Conservation (phyloP, 2,113 vertebrate species). For the Ardeotis arabs region DNA sequence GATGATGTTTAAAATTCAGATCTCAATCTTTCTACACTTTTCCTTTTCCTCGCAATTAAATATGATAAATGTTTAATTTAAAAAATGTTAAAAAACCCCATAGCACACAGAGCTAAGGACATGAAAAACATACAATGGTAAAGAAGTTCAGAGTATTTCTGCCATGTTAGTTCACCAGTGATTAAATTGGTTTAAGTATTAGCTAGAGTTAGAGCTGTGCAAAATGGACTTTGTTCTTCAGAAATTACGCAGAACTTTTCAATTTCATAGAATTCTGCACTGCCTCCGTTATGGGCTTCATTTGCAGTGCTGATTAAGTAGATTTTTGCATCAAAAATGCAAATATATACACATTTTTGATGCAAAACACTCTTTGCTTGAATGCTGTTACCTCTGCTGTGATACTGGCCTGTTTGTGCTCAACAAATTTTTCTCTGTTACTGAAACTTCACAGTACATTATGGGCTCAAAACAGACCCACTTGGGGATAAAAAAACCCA, state of each 20-base stretch:
- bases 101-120: neutral
- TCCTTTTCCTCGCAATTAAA: neutral
- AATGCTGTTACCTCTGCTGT: slow-evolving; percentile 2
- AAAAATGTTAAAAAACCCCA: neutral
- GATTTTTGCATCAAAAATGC: slow-evolving; percentile 57
- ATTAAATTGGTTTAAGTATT: slow-evolving; percentile 31
- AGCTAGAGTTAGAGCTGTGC: neutral
- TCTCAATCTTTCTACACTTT: neutral
- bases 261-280: slow-evolving; percentile 55
- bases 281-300: neutral
- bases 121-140: neutral
- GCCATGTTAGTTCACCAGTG: neutral
- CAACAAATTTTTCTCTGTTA: slow-evolving; percentile 35
- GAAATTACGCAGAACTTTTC: slow-evolving; percentile 42
- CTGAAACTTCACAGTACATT: slow-evolving; percentile 61
- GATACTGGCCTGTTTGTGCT: slow-evolving; percentile 34
- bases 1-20: neutral
- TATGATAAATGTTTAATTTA: neutral
- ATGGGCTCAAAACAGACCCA: slow-evolving; percentile 47
- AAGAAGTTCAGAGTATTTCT: neutral
- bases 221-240: slow-evolving; percentile 30
- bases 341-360: slow-evolving; percentile 28
- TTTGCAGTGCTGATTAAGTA: slow-evolving; percentile 36
- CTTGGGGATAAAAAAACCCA: slow-evolving; percentile 54
- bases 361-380: slow-evolving; percentile 36